Evolutionary conservation across 2,113 vertebrate species (phyloP).

Genomic region (Triplophysa dalaica): DNA sequence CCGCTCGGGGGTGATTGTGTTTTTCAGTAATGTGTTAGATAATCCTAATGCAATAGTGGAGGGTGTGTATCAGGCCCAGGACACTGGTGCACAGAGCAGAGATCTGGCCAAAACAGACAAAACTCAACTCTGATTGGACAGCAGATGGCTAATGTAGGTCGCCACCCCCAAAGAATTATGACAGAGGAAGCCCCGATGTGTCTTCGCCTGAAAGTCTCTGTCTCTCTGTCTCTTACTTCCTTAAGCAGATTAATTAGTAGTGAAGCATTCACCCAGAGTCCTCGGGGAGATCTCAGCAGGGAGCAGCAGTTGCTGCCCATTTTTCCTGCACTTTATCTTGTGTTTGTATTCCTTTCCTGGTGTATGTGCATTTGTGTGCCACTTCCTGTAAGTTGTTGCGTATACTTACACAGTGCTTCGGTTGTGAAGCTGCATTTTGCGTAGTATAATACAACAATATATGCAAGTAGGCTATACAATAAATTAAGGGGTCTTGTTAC

Average conservation of each 20-base stretch:
- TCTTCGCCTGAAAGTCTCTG: conserved; percentile 15
- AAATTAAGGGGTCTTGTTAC: not conserved
- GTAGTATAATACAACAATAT: not conserved
- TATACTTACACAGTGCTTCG: not conserved
- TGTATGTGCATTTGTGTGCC: conserved; percentile 11
- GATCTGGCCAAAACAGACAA: conserved; percentile 20
- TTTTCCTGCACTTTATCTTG: conserved; percentile 18
- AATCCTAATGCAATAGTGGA: conserved; percentile 40
- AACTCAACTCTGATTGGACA: conserved; percentile 15
- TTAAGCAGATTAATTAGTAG: conserved; percentile 62
- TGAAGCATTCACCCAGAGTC: conserved; percentile 49
- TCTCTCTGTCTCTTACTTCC: conserved; percentile 22
- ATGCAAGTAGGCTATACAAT: not conserved
- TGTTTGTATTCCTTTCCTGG: conserved; percentile 16
- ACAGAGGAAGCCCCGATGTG: conserved; percentile 40
- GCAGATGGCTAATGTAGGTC: conserved; percentile 49
- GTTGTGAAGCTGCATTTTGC: not conserved
- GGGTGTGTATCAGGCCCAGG: conserved; percentile 26
- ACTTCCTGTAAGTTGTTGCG: not conserved
- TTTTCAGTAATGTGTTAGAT: conserved; percentile 44
- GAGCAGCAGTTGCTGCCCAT: conserved; percentile 36
- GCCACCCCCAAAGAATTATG: conserved; percentile 52
- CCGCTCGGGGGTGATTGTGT: conserved; percentile 34
- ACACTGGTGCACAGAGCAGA: conserved; percentile 22
- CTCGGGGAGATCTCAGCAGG: conserved; percentile 50